Evolutionary conservation across 2,797 vertebrate species (phyloP).

Genomic region (Coregonus sp.): DNA sequence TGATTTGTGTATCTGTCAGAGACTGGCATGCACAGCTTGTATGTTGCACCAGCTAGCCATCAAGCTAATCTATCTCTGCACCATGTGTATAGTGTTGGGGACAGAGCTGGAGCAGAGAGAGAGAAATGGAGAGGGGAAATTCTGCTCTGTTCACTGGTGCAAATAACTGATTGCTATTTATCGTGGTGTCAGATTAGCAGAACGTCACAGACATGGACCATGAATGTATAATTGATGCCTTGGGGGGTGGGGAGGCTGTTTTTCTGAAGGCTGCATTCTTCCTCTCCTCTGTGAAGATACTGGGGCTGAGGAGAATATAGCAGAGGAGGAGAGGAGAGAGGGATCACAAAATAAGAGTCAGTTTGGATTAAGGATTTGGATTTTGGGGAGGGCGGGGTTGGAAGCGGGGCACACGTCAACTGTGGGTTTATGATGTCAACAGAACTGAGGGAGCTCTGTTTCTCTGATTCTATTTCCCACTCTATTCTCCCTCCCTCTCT

Average conservation of each 20-base stretch:
- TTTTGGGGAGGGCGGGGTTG: not conserved
- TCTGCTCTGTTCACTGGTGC: slow-evolving; percentile 29
- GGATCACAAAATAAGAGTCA: slow-evolving; percentile 2
- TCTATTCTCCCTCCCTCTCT: not conserved
- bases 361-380: slow-evolving; percentile 9
- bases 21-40: not conserved
- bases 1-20: not conserved
- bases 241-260: not conserved
- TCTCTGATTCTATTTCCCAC: not conserved
- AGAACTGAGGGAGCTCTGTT: not conserved
- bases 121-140: not conserved
- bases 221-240: slow-evolving; percentile 30
- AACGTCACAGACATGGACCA: slow-evolving; percentile 47
- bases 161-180: slow-evolving; percentile 40
- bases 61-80: not conserved
- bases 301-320: not conserved
- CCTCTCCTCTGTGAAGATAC: not conserved
- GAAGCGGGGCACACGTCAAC: not conserved
- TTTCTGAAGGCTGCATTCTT: slow-evolving; percentile 13
- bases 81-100: not conserved
- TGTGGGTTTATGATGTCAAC: not conserved
- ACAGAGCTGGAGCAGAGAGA: not conserved
- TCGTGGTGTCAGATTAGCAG: slow-evolving; percentile 34
- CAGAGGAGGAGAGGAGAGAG: not conserved
- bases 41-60: not conserved